A percentile compares a stretch with the other conserved stretches of the same genome.
phyloP scores from a whole-genome alignment of 1,140 invertebrate genomes.

The Caerostris darwini region DNA sequence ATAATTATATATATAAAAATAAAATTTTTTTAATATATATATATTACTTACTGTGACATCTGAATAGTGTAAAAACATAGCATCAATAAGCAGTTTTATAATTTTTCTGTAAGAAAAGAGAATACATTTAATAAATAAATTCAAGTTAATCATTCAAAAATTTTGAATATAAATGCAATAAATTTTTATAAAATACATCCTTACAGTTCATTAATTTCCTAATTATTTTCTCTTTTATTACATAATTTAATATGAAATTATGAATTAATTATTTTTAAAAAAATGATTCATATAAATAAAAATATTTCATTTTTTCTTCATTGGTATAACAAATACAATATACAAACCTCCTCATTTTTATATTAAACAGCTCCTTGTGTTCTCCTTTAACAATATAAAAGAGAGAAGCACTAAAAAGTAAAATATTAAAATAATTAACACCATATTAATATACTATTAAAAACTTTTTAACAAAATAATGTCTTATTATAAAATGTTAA shows the following conservation, averaged over 20 bases:
- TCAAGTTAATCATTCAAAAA: neutral
- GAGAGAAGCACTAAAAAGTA: conserved; percentile 89
- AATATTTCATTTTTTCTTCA: too few relatives aligned
- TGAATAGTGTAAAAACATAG: conserved; percentile 91
- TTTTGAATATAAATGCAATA: neutral
- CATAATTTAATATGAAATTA: neutral
- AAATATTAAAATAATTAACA: neutral
- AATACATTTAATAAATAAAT: neutral
- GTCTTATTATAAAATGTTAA: too few relatives aligned
- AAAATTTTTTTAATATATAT: neutral
- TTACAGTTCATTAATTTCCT: neutral
- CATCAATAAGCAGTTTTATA: conserved; percentile 90
- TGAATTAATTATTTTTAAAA: neutral
- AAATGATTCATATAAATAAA: too few relatives aligned
- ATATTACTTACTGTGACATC: conserved; percentile 87
- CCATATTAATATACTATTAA: neutral
- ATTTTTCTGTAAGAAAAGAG: conserved; percentile 84
- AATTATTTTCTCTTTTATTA: neutral
- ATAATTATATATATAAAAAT: conserved; percentile 52
- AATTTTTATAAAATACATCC: neutral
- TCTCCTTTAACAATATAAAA: conserved; percentile 96
- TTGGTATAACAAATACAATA: neutral
- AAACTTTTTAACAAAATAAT: too few relatives aligned
- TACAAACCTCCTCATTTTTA: conserved; percentile 85
- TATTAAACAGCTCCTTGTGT: conserved; percentile 86